A percentile compares a stretch with the other conserved stretches of the same genome.
These are phyloP conservation scores for Ectobius pallidus DNA, from an alignment of 2,888 invertebrate genomes.

Conservation along the genomic window DNA sequence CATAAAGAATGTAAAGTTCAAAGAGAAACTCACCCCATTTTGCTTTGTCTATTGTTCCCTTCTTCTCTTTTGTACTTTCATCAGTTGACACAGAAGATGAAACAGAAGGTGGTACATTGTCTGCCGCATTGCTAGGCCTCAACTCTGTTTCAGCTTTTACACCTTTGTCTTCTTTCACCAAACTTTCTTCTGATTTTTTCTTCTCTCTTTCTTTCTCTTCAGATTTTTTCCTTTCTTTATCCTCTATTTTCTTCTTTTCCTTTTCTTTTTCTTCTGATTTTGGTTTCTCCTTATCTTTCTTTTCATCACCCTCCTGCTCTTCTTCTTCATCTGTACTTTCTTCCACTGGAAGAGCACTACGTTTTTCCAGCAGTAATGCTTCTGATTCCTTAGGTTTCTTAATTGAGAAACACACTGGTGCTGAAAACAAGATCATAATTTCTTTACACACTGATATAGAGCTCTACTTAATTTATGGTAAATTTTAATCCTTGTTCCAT, in stretches of 20 bases:
- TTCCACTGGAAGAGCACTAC: conserved; percentile 75
- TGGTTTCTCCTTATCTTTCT: conserved; percentile 10
- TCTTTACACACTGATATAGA: too few relatives aligned
- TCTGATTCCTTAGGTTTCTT: conserved; percentile 80
- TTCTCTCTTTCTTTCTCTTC: conserved; percentile 13
- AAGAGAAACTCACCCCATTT: conserved; percentile 48
- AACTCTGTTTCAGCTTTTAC: conserved; percentile 52
- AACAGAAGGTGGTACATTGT: too few relatives aligned
- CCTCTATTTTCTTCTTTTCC: background rate
- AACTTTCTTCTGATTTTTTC: conserved; percentile 17
- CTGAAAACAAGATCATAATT: conserved; percentile 52
- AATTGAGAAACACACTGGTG: conserved; percentile 83
- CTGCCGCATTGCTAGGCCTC: too few relatives aligned
- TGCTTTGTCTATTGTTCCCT: conserved; percentile 44
- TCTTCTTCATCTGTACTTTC: conserved; percentile 61
- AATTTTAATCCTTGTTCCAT: too few relatives aligned
- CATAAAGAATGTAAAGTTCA: background rate
- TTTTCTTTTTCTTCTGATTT: conserved; percentile 30
- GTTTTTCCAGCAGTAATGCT: conserved; percentile 64
- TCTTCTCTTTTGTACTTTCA: conserved; percentile 11
- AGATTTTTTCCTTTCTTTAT: conserved; percentile 10
- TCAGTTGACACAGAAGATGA: too few relatives aligned
- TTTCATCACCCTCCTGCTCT: conserved; percentile 14
- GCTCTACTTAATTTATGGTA: too few relatives aligned
- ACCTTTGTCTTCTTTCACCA: conserved; percentile 18